These are phyloP conservation scores for Ooceraea biroi DNA, from an alignment of 1,140 invertebrate genomes.

Conservation along the genomic window DNA sequence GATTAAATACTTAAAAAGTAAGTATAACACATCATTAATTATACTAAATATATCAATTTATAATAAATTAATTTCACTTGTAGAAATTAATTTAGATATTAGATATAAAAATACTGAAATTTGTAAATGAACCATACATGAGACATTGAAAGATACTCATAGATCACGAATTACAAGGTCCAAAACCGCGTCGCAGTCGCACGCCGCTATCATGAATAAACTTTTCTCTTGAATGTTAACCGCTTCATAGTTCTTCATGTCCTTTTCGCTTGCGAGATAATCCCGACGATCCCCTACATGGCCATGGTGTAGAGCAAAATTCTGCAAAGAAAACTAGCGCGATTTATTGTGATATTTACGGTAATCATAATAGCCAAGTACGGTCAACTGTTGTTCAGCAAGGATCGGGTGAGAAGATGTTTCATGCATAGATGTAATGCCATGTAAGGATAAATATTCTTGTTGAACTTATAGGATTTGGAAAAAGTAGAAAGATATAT, in stretches of 20 bases:
- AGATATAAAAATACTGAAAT: no score
- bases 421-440: no score
- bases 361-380: constrained; percentile 5
- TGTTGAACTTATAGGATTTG: constrained; percentile 28
- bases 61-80: no score
- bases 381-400: not conserved
- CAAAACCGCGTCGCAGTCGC: no score
- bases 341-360: constrained; percentile 6
- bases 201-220: no score
- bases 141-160: not conserved
- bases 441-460: not conserved
- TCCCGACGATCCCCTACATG: constrained; percentile 22
- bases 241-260: no score
- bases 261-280: constrained; percentile 1
- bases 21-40: not conserved
- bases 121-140: not conserved
- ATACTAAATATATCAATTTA: not conserved
- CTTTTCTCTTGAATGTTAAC: no score
- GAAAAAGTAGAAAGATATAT: constrained; percentile 42
- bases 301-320: not conserved
- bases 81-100: no score
- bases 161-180: not conserved
- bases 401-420: not conserved
- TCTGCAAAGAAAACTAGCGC: no score
- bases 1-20: not conserved